Conservation (phyloP, 2,113 vertebrate genomes). For the Megaceryle maxima region DNA sequence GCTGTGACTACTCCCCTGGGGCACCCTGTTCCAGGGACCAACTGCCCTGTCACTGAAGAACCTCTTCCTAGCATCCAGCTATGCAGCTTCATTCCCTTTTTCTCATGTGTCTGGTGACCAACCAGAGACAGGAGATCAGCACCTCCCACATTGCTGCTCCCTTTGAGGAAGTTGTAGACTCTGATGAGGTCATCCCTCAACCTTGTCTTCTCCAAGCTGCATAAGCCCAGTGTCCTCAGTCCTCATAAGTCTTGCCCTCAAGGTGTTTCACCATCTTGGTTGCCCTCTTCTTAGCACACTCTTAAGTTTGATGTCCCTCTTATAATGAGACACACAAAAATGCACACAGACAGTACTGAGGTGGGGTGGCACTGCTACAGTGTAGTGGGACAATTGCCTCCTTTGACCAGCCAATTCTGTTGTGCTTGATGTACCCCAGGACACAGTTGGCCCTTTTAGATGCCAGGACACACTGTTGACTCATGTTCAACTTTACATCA, state of each 20-base stretch:
- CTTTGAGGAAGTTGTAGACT: neutral
- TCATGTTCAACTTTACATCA: fast-evolving
- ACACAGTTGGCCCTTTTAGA: neutral
- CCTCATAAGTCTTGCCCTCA: fast-evolving
- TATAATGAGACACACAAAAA: fast-evolving
- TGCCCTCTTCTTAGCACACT: neutral
- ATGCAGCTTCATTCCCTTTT: neutral
- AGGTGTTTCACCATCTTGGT: neutral
- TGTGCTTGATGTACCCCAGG: neutral
- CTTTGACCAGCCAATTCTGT: fast-evolving
- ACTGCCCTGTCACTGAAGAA: neutral
- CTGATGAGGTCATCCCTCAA: neutral
- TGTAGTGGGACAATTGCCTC: fast-evolving
- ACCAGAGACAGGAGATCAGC: neutral
- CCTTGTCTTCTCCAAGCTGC: neutral
- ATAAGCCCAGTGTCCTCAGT: neutral
- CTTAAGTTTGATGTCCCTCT: neutral
- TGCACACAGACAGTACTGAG: fast-evolving
- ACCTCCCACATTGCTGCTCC: neutral
- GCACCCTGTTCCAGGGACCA: neutral
- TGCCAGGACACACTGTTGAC: neutral
- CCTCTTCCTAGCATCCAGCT: neutral
- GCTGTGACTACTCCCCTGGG: neutral
- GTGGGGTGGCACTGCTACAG: fast-evolving
- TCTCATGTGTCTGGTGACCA: neutral